Conservation (phyloP, 2,113 vertebrate genomes). For the Pelecanus crispus region DNA sequence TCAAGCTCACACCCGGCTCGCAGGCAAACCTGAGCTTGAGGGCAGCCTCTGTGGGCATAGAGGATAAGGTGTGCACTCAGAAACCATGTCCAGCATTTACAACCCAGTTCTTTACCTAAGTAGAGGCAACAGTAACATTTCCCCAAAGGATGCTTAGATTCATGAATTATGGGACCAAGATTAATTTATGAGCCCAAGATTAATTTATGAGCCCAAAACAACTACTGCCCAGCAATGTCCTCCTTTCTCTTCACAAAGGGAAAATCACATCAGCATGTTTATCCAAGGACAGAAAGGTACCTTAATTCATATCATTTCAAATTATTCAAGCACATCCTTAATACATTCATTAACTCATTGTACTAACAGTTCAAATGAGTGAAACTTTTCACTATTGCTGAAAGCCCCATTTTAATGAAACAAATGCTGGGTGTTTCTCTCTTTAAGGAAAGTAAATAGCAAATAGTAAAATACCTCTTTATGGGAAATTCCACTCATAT, state of each 20-base stretch:
- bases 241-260: not conserved
- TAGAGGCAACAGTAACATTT: not conserved
- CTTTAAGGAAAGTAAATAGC: not conserved
- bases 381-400: not conserved
- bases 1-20: accelerated
- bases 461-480: not conserved
- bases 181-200: not conserved
- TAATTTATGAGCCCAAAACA: not conserved
- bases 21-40: not conserved
- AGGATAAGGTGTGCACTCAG: not conserved
- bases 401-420: not conserved
- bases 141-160: not conserved
- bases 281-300: not conserved
- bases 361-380: not conserved
- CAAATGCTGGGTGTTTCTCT: not conserved
- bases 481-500: not conserved
- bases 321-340: not conserved
- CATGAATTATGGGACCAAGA: not conserved
- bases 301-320: not conserved
- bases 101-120: not conserved
- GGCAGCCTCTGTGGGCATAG: not conserved
- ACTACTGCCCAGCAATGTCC: not conserved
- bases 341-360: not conserved
- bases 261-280: not conserved
- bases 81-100: not conserved